Base-by-base conservation (phyloP, 2,888 invertebrate genomes). In the Parnassius mnemosyne region DNA sequence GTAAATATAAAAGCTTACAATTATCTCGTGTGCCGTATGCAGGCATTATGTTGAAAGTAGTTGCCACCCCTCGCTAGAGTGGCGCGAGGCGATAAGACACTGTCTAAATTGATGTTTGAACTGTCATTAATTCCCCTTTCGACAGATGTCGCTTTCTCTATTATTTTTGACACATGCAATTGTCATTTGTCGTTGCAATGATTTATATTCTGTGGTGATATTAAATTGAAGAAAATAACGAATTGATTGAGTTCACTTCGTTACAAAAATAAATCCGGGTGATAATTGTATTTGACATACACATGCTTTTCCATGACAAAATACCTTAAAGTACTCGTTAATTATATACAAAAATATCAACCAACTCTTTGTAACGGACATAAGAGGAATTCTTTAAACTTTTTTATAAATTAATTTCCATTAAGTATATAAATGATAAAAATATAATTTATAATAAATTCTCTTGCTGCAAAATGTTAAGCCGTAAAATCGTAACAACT, bases 101-200 rank as follows among this genome's bases (percentile, higher is more conserved):
- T 76, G 68, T 68, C 83, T 73, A 84, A 88, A 88, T 89, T 85
- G 88, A 85, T 89, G 87, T 90, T 90, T 89, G 87, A 89, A 89
- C 84, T 84, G 82, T 83, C 87, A 89, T 89, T 89, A 89, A 88
- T 85, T 83, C 84, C 79, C 63, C 79, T 72, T 65, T 71, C 76
- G 83, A 85, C 89, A 91, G 84, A 87, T 89, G 89, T 87, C 89
- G 77, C 81, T 80, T 73, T 79, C 81, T 84, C 88, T 84, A 88
- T 89, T 89, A 90, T 85, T 89, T 90, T 87, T 87, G 87, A 87
- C 89, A 85, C 83, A 82, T 80, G 78, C 80, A 74, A 81, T 81
- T 87, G 84, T 88, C 82, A 84, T 85, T 86, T 87, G 87, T 85
- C 81, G 71, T 77, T 76, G 70, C 70, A 78, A 75, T 81, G 81